phyloP scores from a whole-genome alignment of 2,113 vertebrate genomes.

The Brachypodius melanocephalos region DNA sequence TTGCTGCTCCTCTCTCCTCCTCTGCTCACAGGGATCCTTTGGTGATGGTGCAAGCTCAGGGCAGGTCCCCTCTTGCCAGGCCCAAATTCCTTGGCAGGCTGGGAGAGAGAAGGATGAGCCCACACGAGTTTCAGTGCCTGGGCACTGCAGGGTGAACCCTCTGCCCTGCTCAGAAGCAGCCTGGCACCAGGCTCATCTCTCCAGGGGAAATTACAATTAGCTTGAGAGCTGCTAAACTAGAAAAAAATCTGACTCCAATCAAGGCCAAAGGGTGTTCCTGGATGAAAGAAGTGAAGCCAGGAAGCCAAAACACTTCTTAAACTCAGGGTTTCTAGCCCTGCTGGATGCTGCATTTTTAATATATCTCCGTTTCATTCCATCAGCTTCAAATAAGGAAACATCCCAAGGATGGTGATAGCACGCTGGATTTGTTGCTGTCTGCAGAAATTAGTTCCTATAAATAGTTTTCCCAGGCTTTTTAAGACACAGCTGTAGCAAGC shows the following conservation, averaged over 20 bases:
- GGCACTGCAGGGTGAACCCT: neutral
- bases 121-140: neutral
- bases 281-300: neutral
- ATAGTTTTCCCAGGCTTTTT: conserved; percentile 50
- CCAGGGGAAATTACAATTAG: neutral
- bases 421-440: conserved; percentile 36
- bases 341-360: neutral
- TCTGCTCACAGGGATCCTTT: neutral
- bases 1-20: neutral
- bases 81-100: neutral
- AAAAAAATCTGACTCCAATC: neutral
- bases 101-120: neutral
- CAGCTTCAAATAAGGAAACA: conserved; percentile 5
- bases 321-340: neutral
- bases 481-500: conserved; percentile 57
- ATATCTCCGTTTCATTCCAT: neutral
- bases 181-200: neutral
- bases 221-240: neutral
- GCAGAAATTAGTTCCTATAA: conserved; percentile 36
- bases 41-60: neutral
- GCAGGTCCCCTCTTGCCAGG: neutral
- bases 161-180: neutral
- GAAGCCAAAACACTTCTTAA: neutral
- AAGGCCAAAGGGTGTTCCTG: neutral
- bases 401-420: neutral